Evolutionary conservation across 2,113 vertebrate species (phyloP).

Genomic region (Prochilodus magdalenae): DNA sequence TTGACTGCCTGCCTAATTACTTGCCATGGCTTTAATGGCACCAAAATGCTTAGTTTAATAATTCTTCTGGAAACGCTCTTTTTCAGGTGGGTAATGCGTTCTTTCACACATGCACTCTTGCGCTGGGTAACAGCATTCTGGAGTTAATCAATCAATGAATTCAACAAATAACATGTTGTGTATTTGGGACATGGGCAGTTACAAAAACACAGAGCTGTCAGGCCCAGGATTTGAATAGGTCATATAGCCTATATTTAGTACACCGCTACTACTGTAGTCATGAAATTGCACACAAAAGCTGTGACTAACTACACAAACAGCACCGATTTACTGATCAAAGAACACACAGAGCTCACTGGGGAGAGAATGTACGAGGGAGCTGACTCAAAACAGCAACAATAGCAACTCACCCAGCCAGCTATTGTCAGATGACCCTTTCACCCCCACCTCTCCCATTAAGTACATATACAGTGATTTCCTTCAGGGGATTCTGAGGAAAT

Average conservation of each 20-base stretch:
- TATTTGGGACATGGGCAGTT: too few relatives aligned
- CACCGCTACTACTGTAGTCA: background rate
- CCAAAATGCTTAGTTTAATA: too few relatives aligned
- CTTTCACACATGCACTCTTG: too few relatives aligned
- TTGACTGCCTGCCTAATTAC: too few relatives aligned
- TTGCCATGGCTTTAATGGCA: too few relatives aligned
- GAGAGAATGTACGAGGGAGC: background rate
- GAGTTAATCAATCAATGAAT: too few relatives aligned
- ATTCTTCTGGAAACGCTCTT: too few relatives aligned
- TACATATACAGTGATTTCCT: constrained; percentile 21
- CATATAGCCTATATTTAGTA: background rate
- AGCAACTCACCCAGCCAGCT: background rate
- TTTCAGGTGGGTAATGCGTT: too few relatives aligned
- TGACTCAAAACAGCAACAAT: background rate
- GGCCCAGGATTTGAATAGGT: background rate
- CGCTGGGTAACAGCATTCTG: too few relatives aligned
- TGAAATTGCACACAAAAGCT: background rate
- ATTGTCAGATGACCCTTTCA: constrained; percentile 20
- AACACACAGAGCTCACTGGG: background rate
- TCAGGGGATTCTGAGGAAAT: constrained; percentile 2
- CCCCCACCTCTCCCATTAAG: constrained; percentile 13
- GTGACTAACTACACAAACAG: background rate
- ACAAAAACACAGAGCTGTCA: background rate
- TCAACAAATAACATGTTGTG: too few relatives aligned
- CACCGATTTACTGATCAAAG: background rate